phyloP scores from a whole-genome alignment of 2,888 invertebrate genomes.

The Spialia ferax region DNA sequence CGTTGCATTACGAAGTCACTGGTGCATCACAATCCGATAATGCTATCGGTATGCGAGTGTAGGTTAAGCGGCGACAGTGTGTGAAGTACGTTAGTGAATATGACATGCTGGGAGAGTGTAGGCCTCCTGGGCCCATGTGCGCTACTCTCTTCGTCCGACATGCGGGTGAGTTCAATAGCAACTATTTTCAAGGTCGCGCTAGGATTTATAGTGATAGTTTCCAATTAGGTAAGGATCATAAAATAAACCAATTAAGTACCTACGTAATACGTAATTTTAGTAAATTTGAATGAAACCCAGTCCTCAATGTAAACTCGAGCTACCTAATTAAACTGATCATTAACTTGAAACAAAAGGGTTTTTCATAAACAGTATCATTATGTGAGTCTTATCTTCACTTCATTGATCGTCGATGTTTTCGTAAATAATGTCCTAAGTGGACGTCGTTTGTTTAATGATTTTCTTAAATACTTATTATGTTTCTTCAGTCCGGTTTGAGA shows the following conservation, averaged over 20 bases:
- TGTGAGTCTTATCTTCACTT: conserved; percentile 18
- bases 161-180: conserved; percentile 74
- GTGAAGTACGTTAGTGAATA: conserved; percentile 61
- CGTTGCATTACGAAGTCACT: conserved; percentile 62
- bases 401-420: conserved; percentile 38
- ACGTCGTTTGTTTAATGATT: conserved; percentile 42
- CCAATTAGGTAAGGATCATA: too few species aligned
- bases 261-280: too few species aligned
- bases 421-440: conserved; percentile 42
- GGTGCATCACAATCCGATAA: conserved; percentile 72
- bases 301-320: conserved; percentile 32
- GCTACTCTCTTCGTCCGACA: conserved; percentile 79
- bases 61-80: conserved; percentile 58
- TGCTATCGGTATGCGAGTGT: conserved; percentile 59
- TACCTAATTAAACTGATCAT: conserved; percentile 45
- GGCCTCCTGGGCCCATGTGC: conserved; percentile 84
- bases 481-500: conserved; percentile 45
- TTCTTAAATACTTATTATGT: conserved; percentile 34
- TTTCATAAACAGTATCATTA: conserved; percentile 29
- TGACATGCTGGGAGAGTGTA: conserved; percentile 86
- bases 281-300: too few species aligned
- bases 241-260: not conserved
- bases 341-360: conserved; percentile 19
- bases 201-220: conserved; percentile 13
- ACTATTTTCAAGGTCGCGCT: conserved; percentile 48